Evolutionary conservation across 2,888 invertebrate species (phyloP), one percentile per base, ranked within the genome.

Genomic region (Chrysodeixis includens): DNA sequence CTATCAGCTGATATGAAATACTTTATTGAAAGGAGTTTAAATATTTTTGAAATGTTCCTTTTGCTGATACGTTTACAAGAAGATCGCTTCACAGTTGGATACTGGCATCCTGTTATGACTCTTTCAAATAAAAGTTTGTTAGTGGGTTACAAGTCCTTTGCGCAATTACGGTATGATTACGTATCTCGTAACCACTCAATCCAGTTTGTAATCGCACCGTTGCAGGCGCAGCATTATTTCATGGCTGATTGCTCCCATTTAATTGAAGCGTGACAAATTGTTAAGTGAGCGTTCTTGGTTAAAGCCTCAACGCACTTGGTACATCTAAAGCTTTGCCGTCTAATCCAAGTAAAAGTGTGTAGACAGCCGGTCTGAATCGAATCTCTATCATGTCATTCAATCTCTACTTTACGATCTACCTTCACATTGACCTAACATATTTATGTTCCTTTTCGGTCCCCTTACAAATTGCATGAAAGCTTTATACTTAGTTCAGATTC

Each of bases 321-420:
- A 30, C 54, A 44, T n/a, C 18, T 57, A 32, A 22, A 30, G 20
- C 4, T 61, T 56, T 30, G 52, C 53, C 49, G 22, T 55, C 32
- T 20, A 60, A 60, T 49, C 22, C 53, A 44, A 30, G 40, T 10
- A 22, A 35, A 26, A 18, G 10, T 10, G 16, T 26, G 30, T 67
- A 30, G 30, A 10, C 32, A 30, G 30, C 14, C 40, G 32, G 40
- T 68, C 51, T 26, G 16, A 66, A 52, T 44, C 8, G 59, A 60
- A 67, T 60, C 14, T 35, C 53, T 51, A 63, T 59, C 10, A 32
- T 59, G 16, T 18, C 8, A 8, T 22, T 59, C 49, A 46, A 61
- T 65, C 56, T 56, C 18, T 12, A 20, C 65, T 66, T 67, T 67
- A 58, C 64, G 56, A 67, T 74, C 30, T 49, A 56, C 44, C 67